Evolutionary conservation across 2,888 invertebrate genomes (phyloP), one percentile per base, ranked within the genome.

Genomic region (Aphodius granarius): DNA sequence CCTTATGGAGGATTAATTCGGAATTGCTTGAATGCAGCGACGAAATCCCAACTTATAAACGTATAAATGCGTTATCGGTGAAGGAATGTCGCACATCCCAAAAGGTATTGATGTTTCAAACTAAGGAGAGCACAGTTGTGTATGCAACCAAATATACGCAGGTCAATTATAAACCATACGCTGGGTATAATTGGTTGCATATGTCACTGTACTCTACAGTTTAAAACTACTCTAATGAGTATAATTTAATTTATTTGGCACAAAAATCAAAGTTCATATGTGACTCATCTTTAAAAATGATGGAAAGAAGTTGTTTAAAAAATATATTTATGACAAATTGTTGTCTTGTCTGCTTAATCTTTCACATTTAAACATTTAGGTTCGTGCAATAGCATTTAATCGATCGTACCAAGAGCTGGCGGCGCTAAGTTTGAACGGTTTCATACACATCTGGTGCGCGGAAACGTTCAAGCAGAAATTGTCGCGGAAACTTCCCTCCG

Each of bases 371-470:
- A 43, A 9, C 43, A 83, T 82, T 0, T 83, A 93, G 92, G 93
- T 88, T 21, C 91, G 98, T 78, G 96, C 97, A 17, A 87, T 98
- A 63, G 94, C 95, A 18, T 97, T 96, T 86, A 97, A 97, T 88
- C 91, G 93, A 81, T 91, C 92, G 17, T 94, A 94, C 86, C 92
- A 94, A 81, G 97, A 97, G 88, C 92, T 98, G 76, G 97, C 96
- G 0, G 96, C 96, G 9, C 89, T 98, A 1, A 97, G 97, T 0
- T 89, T 97, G 9, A 98, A 98, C 88, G 97, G 97, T 0, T 97
- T 94, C 87, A 95, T 98, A 85, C 97, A 98, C 88, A 93, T 97
- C 81, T 97, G 97, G 92, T 95, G 93, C 88, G 95, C 96, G 0
- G 94, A 95, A 86, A 93, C 93, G 13, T 97, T 97, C 87, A 92